Evolutionary conservation across 2,113 vertebrate genomes (phyloP).

Genomic region (Notechis scutatus): DNA sequence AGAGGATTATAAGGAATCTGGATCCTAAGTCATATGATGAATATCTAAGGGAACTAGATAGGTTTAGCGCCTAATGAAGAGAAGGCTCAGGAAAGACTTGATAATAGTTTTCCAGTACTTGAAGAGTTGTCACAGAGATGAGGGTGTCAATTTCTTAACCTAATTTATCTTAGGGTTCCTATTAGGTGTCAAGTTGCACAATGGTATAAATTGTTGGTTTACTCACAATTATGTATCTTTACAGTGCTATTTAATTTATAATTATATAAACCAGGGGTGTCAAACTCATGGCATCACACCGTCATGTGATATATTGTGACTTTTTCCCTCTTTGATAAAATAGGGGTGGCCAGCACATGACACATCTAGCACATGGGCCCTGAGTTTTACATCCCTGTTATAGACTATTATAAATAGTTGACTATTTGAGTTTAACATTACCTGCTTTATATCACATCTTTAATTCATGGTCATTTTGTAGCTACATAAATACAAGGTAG

Average conservation of each 20-base stretch:
- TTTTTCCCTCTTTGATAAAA: no score
- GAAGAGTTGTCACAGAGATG: background rate
- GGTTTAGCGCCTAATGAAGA: background rate
- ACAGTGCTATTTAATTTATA: background rate
- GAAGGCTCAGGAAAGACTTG: background rate
- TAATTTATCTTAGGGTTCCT: background rate
- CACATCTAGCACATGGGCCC: no score
- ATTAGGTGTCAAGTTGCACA: background rate
- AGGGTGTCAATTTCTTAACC: background rate
- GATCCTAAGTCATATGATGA: background rate
- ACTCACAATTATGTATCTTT: background rate
- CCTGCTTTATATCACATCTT: background rate
- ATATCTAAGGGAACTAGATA: background rate
- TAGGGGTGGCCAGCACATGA: no score
- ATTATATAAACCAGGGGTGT: background rate
- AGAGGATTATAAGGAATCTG: background rate
- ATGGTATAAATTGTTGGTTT: background rate
- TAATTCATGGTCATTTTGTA: background rate
- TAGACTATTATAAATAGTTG: background rate
- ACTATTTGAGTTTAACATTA: background rate
- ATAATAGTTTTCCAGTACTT: background rate
- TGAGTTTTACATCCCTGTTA: background rate
- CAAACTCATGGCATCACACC: no score
- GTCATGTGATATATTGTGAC: no score
- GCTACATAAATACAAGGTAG: background rate